These are phyloP conservation scores for Tretioscincus oriximinensis DNA, from an alignment of 2,113 vertebrate species.

Conservation along the genomic window DNA sequence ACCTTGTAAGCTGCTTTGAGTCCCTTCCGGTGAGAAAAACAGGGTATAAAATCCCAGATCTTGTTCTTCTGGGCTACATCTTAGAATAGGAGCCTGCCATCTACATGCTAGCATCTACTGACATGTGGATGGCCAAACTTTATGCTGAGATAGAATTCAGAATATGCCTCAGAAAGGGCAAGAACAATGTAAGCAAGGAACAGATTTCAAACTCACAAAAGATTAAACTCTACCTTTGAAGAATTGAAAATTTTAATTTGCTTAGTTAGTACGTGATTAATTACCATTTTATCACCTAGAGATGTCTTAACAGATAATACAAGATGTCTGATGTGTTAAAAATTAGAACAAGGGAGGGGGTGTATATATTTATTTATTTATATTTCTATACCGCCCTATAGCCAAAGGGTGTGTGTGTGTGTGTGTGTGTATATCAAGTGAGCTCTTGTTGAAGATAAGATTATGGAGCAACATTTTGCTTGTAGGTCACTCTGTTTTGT, in stretches of 20 bases:
- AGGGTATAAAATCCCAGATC: no score
- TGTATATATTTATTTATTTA: not conserved
- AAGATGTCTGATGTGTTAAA: conserved; percentile 54
- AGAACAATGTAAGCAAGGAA: not conserved
- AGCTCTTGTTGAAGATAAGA: not conserved
- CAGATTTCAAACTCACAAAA: conserved; percentile 66
- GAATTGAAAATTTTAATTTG: conserved; percentile 59
- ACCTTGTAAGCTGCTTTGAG: no score
- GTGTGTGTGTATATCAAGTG: not conserved
- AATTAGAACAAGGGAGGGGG: conserved; percentile 37
- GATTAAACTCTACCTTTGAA: conserved; percentile 60
- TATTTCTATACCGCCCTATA: no score
- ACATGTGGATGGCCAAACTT: no score
- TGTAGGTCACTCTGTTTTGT: not conserved
- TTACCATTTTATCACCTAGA: conserved; percentile 65
- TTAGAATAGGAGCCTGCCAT: no score
- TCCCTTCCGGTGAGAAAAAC: no score
- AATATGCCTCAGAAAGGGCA: no score
- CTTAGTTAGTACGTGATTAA: conserved; percentile 68
- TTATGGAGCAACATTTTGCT: not conserved
- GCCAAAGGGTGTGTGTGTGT: no score
- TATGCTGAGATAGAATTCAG: no score
- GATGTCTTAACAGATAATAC: conserved; percentile 56
- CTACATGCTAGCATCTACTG: no score
- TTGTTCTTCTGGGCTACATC: no score